Evolutionary conservation across 2,797 vertebrate genomes (phyloP).

Genomic region (Alauda arvensis): DNA sequence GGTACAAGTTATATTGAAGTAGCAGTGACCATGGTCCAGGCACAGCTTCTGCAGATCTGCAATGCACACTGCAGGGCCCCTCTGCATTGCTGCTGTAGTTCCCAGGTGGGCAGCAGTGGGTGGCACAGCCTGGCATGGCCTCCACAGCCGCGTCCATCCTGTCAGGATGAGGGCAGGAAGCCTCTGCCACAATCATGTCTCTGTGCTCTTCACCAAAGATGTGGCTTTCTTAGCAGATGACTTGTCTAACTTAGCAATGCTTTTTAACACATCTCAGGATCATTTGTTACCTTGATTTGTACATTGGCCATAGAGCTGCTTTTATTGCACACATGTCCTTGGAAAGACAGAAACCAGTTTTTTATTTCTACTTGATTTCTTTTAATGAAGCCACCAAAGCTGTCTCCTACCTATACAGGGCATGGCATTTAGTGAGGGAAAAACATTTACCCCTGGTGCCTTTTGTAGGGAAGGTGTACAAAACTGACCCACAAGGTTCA

Average conservation of each 20-base stretch:
- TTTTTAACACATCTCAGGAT: neutral
- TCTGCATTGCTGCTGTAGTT: neutral
- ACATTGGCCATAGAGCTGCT: neutral
- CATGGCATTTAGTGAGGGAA: neutral
- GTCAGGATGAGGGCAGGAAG: neutral
- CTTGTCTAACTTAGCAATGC: neutral
- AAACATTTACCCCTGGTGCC: neutral
- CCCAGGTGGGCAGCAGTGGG: neutral
- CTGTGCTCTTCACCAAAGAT: neutral
- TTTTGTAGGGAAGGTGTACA: neutral
- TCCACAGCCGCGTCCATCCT: fast-evolving
- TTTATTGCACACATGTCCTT: neutral
- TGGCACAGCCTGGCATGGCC: neutral
- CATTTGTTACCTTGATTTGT: neutral
- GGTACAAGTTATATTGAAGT: neutral
- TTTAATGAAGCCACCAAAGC: neutral
- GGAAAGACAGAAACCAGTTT: neutral
- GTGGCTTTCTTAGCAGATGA: neutral
- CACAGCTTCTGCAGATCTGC: neutral
- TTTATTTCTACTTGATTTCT: neutral
- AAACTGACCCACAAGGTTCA: neutral
- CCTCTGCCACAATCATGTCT: neutral
- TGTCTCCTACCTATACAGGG: neutral
- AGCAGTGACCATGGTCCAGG: neutral
- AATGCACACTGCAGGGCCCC: fast-evolving